Evolutionary conservation across 2,888 invertebrate species (phyloP).

Genomic region (Pardosa pseudoannulata): DNA sequence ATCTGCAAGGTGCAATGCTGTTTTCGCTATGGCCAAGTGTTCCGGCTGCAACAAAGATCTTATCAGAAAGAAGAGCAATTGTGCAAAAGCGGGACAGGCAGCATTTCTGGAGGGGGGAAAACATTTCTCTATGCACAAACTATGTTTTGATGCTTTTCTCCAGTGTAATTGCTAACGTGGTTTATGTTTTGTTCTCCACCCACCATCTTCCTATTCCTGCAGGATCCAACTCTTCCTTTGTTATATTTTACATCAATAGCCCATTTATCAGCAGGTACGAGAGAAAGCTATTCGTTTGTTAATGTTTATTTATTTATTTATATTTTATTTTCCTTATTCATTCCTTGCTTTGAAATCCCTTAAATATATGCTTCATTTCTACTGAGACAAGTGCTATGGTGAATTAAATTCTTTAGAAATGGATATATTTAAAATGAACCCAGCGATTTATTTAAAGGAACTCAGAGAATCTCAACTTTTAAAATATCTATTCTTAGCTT

Average conservation of each 20-base stretch:
- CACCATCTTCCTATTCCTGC: background rate
- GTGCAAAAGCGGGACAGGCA: background rate
- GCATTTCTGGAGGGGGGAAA: background rate
- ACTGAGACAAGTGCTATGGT: no score
- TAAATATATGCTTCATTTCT: no score
- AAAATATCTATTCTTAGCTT: no score
- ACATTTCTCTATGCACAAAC: background rate
- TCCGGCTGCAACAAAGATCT: constrained; percentile 3
- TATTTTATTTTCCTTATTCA: no score
- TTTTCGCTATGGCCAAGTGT: background rate
- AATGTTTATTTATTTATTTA: no score
- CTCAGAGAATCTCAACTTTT: no score
- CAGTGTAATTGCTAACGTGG: background rate
- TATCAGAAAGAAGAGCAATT: background rate
- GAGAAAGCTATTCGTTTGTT: background rate
- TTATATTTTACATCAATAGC: background rate
- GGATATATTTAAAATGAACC: no score
- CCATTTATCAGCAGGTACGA: background rate
- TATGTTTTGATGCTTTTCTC: constrained; percentile 1
- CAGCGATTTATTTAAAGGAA: no score
- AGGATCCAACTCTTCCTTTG: background rate
- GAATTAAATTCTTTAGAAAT: no score
- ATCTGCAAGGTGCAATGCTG: background rate
- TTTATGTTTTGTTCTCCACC: constrained; percentile 3
- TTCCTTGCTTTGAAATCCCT: no score